A percentile compares a stretch with the other conserved stretches of the same genome.
phyloP scores from a whole-genome alignment of 2,797 vertebrate genomes.

The Coluber constrictor region DNA sequence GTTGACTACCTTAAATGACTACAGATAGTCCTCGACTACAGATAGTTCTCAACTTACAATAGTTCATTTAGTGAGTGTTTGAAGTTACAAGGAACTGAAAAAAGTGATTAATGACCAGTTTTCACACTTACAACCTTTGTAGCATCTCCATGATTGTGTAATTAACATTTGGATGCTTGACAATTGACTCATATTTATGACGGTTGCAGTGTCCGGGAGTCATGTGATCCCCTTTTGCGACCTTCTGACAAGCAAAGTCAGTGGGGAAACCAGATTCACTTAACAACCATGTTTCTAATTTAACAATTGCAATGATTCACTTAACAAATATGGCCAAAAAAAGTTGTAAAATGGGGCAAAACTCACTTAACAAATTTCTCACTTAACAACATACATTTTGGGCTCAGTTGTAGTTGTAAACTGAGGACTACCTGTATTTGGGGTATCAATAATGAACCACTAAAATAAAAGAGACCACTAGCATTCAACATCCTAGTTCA shows the following conservation, averaged over 20 bases:
- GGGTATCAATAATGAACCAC: background rate
- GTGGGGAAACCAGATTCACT: background rate
- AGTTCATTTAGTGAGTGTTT: background rate
- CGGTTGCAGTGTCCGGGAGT: background rate
- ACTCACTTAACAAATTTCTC: background rate
- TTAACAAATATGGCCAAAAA: background rate
- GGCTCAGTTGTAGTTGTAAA: background rate
- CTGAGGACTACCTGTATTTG: background rate
- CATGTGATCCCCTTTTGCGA: background rate
- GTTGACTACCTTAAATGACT: background rate
- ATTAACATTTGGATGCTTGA: background rate
- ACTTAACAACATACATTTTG: background rate
- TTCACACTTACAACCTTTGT: background rate
- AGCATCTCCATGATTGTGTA: background rate
- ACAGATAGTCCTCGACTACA: background rate
- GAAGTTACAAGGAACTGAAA: background rate
- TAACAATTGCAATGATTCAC: background rate
- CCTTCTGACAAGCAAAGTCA: background rate
- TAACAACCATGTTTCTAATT: background rate
- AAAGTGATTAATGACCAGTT: background rate
- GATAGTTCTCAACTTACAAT: background rate
- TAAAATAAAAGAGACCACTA: background rate
- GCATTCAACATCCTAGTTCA: background rate
- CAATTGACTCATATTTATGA: background rate
- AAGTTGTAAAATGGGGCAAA: background rate